These are phyloP conservation scores for Acrossocheilus fasciatus DNA, from an alignment of 2,797 vertebrate species.

Conservation along the genomic window DNA sequence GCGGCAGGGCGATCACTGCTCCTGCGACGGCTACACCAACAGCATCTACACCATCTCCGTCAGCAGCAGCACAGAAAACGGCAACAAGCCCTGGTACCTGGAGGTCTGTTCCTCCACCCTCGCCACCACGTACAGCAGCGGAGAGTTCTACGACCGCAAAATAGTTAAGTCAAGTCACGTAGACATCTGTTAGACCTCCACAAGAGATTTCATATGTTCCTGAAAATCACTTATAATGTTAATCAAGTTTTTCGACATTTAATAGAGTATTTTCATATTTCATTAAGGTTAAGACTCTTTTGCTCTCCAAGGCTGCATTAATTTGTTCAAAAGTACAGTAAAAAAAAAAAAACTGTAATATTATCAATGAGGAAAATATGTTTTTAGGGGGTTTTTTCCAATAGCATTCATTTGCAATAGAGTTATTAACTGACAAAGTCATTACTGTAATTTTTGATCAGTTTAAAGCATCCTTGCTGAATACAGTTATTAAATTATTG, in stretches of 20 bases:
- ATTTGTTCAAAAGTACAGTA: not conserved
- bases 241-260: not conserved
- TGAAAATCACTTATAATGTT: not conserved
- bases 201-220: not conserved
- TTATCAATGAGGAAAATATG: not conserved
- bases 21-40: slow-evolving; percentile 90
- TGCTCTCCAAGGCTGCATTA: not conserved
- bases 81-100: slow-evolving; percentile 85
- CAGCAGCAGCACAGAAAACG: slow-evolving; percentile 83
- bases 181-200: not conserved
- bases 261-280: too few species aligned
- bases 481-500: not conserved
- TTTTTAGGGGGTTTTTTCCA: not conserved
- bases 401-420: not conserved
- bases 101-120: slow-evolving; percentile 89
- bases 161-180: slow-evolving; percentile 64
- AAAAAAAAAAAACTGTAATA: not conserved
- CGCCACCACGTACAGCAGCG: slow-evolving; percentile 90
- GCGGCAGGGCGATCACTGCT: slow-evolving; percentile 86
- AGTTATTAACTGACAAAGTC: not conserved
- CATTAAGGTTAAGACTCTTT: not conserved
- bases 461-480: not conserved
- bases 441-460: not conserved
- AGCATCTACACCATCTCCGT: slow-evolving; percentile 90
- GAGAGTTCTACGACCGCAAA: slow-evolving; percentile 76